Evolutionary conservation across 2,888 invertebrate genomes (phyloP).

Genomic region (Aleiodes alternator): DNA sequence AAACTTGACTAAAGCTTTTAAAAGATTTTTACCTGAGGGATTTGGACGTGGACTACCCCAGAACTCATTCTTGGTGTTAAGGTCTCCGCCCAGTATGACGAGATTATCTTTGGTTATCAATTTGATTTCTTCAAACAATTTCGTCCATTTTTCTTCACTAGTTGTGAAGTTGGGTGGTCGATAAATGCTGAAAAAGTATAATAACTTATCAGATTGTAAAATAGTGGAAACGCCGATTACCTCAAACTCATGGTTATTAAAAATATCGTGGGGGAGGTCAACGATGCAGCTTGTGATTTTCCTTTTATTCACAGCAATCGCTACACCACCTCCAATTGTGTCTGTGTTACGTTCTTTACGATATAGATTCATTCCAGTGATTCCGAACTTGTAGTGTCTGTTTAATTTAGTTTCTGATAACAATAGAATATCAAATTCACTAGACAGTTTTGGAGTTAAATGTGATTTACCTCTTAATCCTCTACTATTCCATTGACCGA

Average conservation of each 20-base stretch:
- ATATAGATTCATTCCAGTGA: background rate
- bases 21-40: constrained; percentile 27
- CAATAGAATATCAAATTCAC: background rate
- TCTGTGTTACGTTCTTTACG: background rate
- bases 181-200: constrained; percentile 27
- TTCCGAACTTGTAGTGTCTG: background rate
- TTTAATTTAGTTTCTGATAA: constrained; percentile 13
- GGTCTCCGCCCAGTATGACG: constrained; percentile 26
- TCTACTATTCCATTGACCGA: constrained; percentile 2
- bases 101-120: constrained; percentile 19
- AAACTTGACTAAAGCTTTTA: constrained; percentile 3
- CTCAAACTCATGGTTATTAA: constrained; percentile 27
- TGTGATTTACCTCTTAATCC: background rate
- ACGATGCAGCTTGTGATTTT: background rate
- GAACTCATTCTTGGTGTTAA: constrained; percentile 27
- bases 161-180: constrained; percentile 5
- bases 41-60: constrained; percentile 29
- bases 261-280: background rate
- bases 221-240: background rate
- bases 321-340: constrained; percentile 8
- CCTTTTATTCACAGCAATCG: background rate
- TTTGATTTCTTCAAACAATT: constrained; percentile 28
- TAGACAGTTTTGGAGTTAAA: background rate
- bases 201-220: constrained; percentile 1
- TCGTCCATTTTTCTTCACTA: constrained; percentile 2